These are phyloP conservation scores for Synanthedon formicaeformis DNA, from an alignment of 2,888 invertebrate genomes.

Conservation along the genomic window DNA sequence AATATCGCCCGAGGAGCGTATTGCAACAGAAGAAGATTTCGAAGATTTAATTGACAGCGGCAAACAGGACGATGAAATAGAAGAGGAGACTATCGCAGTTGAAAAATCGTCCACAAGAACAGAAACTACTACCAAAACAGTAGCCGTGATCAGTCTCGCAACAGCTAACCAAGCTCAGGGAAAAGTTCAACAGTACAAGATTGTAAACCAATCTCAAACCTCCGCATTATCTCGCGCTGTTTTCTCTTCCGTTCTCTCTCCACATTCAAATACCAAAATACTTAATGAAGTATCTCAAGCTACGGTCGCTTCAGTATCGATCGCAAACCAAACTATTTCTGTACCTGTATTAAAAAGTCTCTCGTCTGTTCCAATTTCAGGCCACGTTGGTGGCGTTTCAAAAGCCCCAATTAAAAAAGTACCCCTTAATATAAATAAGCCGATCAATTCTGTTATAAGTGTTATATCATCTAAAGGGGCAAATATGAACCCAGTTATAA, in stretches of 20 bases:
- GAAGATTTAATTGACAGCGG: slow-evolving; percentile 75
- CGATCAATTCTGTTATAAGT: slow-evolving; percentile 59
- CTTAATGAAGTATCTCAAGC: slow-evolving; percentile 71
- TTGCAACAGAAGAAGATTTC: slow-evolving; percentile 75
- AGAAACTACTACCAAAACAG: slow-evolving; percentile 66
- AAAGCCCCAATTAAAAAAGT: slow-evolving; percentile 47
- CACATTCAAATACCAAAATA: slow-evolving; percentile 56
- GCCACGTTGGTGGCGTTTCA: slow-evolving; percentile 21
- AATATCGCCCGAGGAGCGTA: slow-evolving; percentile 74
- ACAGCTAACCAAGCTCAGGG: slow-evolving; percentile 50
- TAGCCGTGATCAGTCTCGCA: slow-evolving; percentile 61
- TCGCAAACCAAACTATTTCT: slow-evolving; percentile 64
- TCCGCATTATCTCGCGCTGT: slow-evolving; percentile 42
- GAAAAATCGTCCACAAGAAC: slow-evolving; percentile 57
- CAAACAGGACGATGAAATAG: slow-evolving; percentile 63
- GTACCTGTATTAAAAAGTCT: slow-evolving; percentile 60
- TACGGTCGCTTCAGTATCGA: slow-evolving; percentile 67
- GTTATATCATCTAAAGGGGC: slow-evolving; percentile 57
- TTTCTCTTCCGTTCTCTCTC: slow-evolving; percentile 42
- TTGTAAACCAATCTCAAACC: slow-evolving; percentile 40
- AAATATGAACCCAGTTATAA: slow-evolving; percentile 48
- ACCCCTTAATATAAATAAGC: slow-evolving; percentile 47
- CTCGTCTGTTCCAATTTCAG: slow-evolving; percentile 45
- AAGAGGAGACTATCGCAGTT: slow-evolving; percentile 32
- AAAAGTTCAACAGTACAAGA: slow-evolving; percentile 57